phyloP scores from a whole-genome alignment of 2,113 vertebrate species.

The Pampusana beccarii region DNA sequence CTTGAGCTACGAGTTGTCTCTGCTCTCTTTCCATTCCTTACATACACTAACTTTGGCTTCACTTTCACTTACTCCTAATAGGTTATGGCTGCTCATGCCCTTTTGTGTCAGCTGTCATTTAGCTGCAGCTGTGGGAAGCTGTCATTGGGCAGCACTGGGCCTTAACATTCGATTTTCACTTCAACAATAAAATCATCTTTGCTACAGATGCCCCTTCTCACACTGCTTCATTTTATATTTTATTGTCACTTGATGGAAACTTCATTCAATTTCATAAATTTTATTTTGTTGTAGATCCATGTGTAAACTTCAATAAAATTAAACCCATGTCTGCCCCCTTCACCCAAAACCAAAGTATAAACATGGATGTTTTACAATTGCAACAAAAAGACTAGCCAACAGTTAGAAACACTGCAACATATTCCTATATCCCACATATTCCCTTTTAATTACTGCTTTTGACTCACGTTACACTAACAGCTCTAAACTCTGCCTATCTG shows the following conservation, averaged over 20 bases:
- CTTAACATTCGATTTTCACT: neutral
- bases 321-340: neutral
- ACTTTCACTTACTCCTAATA: neutral
- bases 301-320: neutral
- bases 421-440: neutral
- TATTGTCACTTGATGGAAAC: neutral
- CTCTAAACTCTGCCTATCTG: neutral
- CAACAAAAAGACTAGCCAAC: neutral
- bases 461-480: neutral
- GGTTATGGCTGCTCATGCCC: neutral
- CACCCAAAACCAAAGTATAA: neutral
- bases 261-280: neutral
- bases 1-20: neutral
- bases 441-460: neutral
- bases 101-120: neutral
- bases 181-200: neutral
- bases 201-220: neutral
- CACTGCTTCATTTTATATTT: neutral
- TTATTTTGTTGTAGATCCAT: rapidly evolving
- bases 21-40: neutral
- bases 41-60: neutral
- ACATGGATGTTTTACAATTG: neutral
- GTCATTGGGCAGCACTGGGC: neutral
- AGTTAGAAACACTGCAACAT: neutral
- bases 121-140: neutral